phyloP scores from a whole-genome alignment of 2,797 vertebrate species.

The Naso thynnoides region DNA sequence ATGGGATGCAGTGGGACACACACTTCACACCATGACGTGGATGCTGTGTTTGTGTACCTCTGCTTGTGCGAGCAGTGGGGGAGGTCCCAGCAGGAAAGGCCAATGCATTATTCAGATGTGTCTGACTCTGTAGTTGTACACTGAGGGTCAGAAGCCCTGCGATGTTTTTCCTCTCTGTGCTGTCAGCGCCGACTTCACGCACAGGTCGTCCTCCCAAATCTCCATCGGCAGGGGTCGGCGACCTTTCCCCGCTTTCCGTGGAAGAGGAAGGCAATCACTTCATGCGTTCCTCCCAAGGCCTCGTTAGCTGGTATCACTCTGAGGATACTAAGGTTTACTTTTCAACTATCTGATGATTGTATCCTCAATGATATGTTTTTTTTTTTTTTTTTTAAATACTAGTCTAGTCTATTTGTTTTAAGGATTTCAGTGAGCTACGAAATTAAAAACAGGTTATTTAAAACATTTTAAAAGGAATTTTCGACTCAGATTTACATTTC shows the following conservation, averaged over 20 bases:
- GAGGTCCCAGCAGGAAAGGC: constrained; percentile 65
- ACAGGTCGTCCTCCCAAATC: constrained; percentile 51
- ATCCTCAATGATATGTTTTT: no score
- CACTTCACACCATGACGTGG: constrained; percentile 43
- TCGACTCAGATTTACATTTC: no score
- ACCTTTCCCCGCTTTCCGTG: constrained; percentile 62
- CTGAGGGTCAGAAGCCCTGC: constrained; percentile 78
- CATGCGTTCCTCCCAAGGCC: constrained; percentile 43
- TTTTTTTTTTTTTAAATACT: no score
- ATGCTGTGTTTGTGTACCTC: constrained; percentile 59
- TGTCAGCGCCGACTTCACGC: constrained; percentile 69
- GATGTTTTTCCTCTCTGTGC: constrained; percentile 61
- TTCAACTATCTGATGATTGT: not conserved
- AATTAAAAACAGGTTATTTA: no score
- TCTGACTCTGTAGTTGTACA: constrained; percentile 65
- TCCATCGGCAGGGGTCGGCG: constrained; percentile 61
- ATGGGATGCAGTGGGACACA: constrained; percentile 48
- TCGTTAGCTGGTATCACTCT: constrained; percentile 62
- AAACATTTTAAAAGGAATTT: no score
- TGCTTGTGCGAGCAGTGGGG: constrained; percentile 40
- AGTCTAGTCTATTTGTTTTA: no score
- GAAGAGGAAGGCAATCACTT: not conserved
- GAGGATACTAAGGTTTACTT: constrained; percentile 21
- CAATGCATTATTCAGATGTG: constrained; percentile 82
- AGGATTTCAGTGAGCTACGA: no score